These are phyloP conservation scores for Taenaris catops DNA, from an alignment of 2,888 invertebrate genomes.

Conservation along the genomic window DNA sequence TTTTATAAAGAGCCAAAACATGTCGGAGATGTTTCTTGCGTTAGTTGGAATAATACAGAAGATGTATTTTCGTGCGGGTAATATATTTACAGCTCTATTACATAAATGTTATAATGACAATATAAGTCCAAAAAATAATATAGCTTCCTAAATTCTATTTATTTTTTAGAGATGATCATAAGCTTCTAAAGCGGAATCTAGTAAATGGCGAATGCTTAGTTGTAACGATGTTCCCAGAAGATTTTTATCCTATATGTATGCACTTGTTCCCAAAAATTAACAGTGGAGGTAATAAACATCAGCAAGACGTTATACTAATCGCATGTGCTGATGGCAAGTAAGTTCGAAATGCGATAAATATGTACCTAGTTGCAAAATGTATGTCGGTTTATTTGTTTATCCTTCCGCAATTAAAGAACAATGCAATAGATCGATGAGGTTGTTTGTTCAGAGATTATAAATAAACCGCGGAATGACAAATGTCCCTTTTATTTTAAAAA, in stretches of 20 bases:
- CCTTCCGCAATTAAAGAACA: no score
- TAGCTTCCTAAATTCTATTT: background rate
- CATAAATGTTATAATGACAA: background rate
- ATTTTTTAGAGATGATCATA: conserved; percentile 91
- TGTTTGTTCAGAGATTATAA: no score
- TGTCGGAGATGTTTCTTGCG: conserved; percentile 90
- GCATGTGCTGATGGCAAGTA: conserved; percentile 92
- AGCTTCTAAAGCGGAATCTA: conserved; percentile 93
- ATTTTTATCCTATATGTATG: conserved; percentile 93
- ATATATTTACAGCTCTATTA: no score
- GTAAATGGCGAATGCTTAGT: conserved; percentile 87
- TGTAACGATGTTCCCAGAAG: conserved; percentile 88
- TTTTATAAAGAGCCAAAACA: conserved; percentile 88
- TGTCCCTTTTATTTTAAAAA: no score
- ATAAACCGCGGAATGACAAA: no score
- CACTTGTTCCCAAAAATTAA: conserved; percentile 90
- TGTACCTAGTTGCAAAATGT: no score
- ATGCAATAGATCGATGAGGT: no score
- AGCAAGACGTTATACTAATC: conserved; percentile 90
- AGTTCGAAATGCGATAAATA: no score
- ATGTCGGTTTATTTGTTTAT: no score
- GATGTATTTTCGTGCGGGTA: conserved; percentile 96
- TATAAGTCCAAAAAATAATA: background rate
- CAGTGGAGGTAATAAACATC: conserved; percentile 75
- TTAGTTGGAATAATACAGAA: conserved; percentile 96